phyloP scores from a whole-genome alignment of 2,797 vertebrate species.

The Ctenosaura bakeri region DNA sequence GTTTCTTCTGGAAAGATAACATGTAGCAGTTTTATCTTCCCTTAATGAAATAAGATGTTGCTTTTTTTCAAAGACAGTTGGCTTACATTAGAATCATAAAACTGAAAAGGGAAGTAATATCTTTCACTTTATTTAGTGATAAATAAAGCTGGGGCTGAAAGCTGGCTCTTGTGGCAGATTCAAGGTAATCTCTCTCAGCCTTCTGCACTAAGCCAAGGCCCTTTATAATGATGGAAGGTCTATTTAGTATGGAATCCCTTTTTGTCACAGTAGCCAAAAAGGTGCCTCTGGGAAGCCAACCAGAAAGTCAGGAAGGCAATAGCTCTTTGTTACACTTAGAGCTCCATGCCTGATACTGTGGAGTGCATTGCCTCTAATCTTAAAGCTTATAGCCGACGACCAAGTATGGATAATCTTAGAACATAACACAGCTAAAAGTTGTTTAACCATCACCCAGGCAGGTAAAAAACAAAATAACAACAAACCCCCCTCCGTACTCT shows the following conservation, averaged over 20 bases:
- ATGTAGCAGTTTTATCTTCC: neutral
- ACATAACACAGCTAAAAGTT: no score
- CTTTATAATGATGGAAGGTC: neutral
- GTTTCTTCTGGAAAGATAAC: neutral
- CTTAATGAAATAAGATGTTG: slow-evolving; percentile 7
- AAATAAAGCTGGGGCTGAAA: no score
- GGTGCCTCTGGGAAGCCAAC: neutral
- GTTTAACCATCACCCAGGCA: no score
- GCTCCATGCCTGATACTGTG: neutral
- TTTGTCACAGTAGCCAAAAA: no score
- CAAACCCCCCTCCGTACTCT: no score
- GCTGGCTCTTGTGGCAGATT: no score
- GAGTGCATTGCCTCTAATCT: neutral
- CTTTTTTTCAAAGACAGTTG: slow-evolving; percentile 11
- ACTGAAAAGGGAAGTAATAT: slow-evolving; percentile 1
- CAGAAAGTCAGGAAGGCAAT: neutral
- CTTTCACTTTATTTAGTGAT: no score
- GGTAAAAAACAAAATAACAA: no score
- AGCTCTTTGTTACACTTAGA: neutral
- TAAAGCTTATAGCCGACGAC: neutral
- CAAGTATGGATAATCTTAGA: no score
- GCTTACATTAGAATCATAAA: slow-evolving; percentile 13
- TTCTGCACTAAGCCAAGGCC: neutral
- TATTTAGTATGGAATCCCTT: neutral
- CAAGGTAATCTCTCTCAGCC: slow-evolving; percentile 1